Evolutionary conservation across 1,140 invertebrate species (phyloP), one percentile per base, ranked within the genome.

Genomic region (Glossosoma conforme): DNA sequence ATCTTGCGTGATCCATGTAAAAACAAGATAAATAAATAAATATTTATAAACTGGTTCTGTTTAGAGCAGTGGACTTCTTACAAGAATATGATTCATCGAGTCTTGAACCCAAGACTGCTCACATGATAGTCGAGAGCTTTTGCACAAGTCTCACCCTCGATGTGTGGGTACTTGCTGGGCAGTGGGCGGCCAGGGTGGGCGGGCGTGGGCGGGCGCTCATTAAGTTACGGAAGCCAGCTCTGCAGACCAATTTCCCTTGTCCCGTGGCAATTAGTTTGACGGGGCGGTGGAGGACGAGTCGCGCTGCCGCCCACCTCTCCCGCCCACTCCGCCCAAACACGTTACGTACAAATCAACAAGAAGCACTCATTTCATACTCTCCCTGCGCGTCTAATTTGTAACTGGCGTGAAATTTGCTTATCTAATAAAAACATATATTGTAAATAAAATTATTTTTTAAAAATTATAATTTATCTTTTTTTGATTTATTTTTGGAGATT

Each of bases 231-330:
- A 57, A 57, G 46, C 55, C 52, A 47, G 36, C 50, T 38, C 44
- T 52, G 55, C 50, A 52, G 55, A 53, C 55, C 50, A 57, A 57
- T 57, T 57, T 57, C 55, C 55, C 55, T 50, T 52, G 50, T 45
- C 50, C 50, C 50, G 49, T 45, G 46, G 55, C 46, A 57, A 57
- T 57, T 57, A 57, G 55, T 52, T 52, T 46, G 38, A 17, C 42
- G 50, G 30, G 54, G 44, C 1, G n/a, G 37, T 15, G 10, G 28
- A 18, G 17, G 18, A 30, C 13, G 21, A 19, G 6, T n/a, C 24
- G 6, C 6, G 24, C 24, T n/a, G 6, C 24, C 24, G 24, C 24
- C 24, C 24, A 28, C 6, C 24, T n/a, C 24, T n/a, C 24, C 6
- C 24, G 6, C 24, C 6, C 6, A 6, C 24, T n/a, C 24, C 24